Percentiles rank a stretch among this genome's conserved stretches.
Evolutionary conservation across 2,113 vertebrate species (phyloP).

Genomic region (Oceanites oceanicus): DNA sequence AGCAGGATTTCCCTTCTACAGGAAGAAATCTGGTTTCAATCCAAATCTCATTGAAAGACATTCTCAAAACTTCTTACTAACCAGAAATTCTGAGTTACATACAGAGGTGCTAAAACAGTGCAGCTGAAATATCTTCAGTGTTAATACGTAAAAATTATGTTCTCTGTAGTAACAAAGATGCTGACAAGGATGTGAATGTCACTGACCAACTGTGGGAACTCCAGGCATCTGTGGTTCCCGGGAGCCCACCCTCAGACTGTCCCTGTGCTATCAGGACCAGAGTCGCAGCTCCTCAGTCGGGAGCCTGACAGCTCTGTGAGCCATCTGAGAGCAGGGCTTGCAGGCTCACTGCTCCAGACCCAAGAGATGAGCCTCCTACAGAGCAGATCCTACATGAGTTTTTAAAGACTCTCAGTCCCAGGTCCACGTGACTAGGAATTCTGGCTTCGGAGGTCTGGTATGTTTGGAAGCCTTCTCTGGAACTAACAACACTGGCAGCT

Average conservation of each 20-base stretch:
- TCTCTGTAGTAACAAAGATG: background rate
- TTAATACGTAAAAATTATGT: background rate
- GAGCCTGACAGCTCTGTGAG: background rate
- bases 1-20: background rate
- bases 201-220: conserved; percentile 48
- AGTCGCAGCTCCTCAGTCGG: background rate
- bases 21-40: conserved; percentile 19
- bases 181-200: conserved; percentile 34
- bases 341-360: background rate
- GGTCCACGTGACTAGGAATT: background rate
- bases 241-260: background rate
- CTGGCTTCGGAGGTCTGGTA: background rate
- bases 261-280: background rate
- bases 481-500: background rate
- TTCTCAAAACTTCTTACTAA: background rate
- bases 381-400: background rate
- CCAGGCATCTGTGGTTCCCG: conserved; percentile 13
- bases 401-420: background rate
- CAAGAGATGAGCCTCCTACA: background rate
- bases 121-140: background rate
- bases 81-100: background rate
- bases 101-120: background rate
- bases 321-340: background rate
- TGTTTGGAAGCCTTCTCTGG: background rate
- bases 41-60: background rate